phyloP scores from a whole-genome alignment of 2,797 vertebrate genomes.

The Falco naumanni region DNA sequence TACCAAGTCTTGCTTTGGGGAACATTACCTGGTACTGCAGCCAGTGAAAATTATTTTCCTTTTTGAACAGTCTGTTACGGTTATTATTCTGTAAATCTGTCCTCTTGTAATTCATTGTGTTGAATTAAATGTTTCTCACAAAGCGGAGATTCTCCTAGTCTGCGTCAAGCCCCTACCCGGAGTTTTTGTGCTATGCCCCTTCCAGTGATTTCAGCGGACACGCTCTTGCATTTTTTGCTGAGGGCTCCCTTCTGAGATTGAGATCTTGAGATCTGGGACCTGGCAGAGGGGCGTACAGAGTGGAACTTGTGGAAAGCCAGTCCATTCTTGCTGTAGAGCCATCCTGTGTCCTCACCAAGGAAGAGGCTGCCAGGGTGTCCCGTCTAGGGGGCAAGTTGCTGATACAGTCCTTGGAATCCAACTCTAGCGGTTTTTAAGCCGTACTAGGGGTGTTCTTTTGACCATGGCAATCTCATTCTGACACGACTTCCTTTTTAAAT shows the following conservation, averaged over 20 bases:
- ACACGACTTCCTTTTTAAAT: not conserved
- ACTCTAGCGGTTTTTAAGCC: not conserved
- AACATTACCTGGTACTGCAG: conserved; percentile 20
- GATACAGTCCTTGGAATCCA: not conserved
- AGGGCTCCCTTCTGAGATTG: not conserved
- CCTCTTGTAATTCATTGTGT: conserved; percentile 62
- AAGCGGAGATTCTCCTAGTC: not conserved
- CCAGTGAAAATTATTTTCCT: not conserved
- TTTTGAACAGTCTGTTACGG: conserved; percentile 47
- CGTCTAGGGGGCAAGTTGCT: not conserved
- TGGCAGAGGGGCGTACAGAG: not conserved
- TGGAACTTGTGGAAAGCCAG: not conserved
- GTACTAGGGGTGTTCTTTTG: not conserved
- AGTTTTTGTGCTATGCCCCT: not conserved
- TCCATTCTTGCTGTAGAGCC: not conserved
- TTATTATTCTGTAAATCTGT: conserved; percentile 54
- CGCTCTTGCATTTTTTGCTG: not conserved
- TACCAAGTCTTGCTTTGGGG: not conserved
- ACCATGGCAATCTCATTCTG: not conserved
- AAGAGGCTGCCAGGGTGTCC: not conserved
- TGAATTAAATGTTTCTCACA: conserved; percentile 70
- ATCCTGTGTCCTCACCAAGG: not conserved
- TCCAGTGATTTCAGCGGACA: not conserved
- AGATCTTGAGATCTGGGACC: not conserved
- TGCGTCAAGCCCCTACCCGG: not conserved